These are phyloP conservation scores for Diadema setosum DNA, from an alignment of 35 echinoderm and acorn worm species.

Conservation along the genomic window DNA sequence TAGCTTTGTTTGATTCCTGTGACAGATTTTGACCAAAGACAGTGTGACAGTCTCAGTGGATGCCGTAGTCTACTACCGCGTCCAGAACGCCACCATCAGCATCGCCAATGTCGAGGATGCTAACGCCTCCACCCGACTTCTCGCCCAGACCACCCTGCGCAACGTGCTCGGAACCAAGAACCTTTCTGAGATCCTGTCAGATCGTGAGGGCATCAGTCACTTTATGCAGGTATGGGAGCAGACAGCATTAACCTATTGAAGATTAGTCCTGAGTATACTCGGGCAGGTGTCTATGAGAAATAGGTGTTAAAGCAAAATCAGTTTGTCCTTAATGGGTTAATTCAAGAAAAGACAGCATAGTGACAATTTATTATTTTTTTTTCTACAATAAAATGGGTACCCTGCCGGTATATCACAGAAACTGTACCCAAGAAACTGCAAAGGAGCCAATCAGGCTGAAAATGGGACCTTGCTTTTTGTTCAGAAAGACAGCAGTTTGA, in stretches of 20 bases:
- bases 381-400: neutral
- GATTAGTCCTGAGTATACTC: neutral
- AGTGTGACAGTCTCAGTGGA: conserved; percentile 97
- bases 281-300: neutral
- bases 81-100: conserved; percentile 91
- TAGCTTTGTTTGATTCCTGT: neutral
- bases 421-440: too few species aligned
- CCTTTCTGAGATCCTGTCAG: conserved; percentile 31
- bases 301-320: neutral
- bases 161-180: conserved; percentile 59
- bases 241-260: conserved; percentile 10
- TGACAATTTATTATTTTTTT: neutral
- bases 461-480: too few species aligned
- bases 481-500: too few species aligned
- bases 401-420: neutral
- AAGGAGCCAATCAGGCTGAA: too few species aligned
- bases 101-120: conserved; percentile 96
- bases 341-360: neutral
- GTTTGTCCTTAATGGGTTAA: too few species aligned
- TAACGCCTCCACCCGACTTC: conserved; percentile 80
- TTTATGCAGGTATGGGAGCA: conserved; percentile 37
- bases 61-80: conserved; percentile 96
- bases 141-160: conserved; percentile 49
- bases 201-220: conserved; percentile 19
- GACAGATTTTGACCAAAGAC: conserved; percentile 88